Percentiles rank a stretch among this genome's conserved stretches.
These are phyloP conservation scores for Poecilobothrus nobilitatus DNA, from an alignment of 2,888 invertebrate species.

Conservation along the genomic window DNA sequence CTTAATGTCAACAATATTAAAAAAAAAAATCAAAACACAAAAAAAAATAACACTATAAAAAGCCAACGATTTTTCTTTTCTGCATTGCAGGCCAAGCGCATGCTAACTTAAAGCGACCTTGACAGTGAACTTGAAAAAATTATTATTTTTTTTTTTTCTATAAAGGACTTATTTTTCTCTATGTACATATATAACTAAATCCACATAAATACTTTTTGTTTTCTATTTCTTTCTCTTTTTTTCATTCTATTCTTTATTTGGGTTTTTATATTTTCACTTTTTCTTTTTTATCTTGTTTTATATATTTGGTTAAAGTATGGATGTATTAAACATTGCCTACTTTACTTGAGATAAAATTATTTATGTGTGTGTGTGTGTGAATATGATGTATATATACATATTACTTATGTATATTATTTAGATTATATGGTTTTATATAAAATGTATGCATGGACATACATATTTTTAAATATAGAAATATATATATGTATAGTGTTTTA, in stretches of 20 bases:
- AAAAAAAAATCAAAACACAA: conserved; percentile 14
- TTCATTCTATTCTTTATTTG: not conserved
- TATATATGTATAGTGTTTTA: no score
- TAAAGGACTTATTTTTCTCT: conserved; percentile 34
- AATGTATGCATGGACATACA: no score
- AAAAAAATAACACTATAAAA: conserved; percentile 13
- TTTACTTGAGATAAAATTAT: no score
- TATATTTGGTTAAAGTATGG: no score
- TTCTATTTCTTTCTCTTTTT: conserved; percentile 9
- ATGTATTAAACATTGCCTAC: no score
- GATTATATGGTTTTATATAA: no score
- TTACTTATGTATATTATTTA: no score
- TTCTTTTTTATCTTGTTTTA: no score
- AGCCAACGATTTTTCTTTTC: conserved; percentile 42
- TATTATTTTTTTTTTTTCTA: conserved; percentile 25
- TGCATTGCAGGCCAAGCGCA: conserved; percentile 60
- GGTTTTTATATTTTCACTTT: no score
- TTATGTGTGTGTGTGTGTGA: no score
- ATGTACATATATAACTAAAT: conserved; percentile 15
- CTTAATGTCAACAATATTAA: not conserved
- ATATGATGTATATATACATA: no score
- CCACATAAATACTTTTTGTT: not conserved
- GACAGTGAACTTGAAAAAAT: conserved; percentile 69
- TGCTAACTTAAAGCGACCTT: conserved; percentile 64
- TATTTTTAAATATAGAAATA: no score